These are phyloP conservation scores for Cyclargus thomasi DNA, from an alignment of 1,140 invertebrate genomes.

Conservation along the genomic window DNA sequence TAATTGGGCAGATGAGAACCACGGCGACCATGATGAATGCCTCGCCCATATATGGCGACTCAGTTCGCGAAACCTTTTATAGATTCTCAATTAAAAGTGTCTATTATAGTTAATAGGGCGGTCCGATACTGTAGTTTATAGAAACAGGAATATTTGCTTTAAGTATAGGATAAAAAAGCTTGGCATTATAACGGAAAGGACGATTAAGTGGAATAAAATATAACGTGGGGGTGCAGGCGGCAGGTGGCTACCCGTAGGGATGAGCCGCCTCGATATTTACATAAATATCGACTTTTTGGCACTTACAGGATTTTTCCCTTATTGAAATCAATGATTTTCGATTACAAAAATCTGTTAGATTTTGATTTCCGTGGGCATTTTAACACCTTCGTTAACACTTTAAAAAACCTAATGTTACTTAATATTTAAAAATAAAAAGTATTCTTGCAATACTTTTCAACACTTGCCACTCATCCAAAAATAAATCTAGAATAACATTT, in stretches of 20 bases:
- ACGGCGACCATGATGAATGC: slow-evolving; percentile 69
- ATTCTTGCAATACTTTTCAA: too few relatives aligned
- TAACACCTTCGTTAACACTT: too few relatives aligned
- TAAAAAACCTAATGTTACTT: too few relatives aligned
- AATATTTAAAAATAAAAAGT: too few relatives aligned
- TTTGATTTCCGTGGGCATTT: too few relatives aligned
- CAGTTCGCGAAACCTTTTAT: slow-evolving; percentile 72
- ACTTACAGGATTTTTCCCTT: too few relatives aligned
- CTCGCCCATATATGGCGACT: slow-evolving; percentile 59
- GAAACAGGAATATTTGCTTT: slow-evolving; percentile 73
- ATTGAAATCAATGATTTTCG: too few relatives aligned
- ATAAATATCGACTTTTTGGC: slow-evolving; percentile 1
- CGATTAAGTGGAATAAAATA: slow-evolving; percentile 75
- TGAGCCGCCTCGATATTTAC: slow-evolving; percentile 21
- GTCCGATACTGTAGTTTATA: slow-evolving; percentile 59
- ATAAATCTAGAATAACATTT: too few relatives aligned
- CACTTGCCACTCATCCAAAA: too few relatives aligned
- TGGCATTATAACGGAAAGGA: slow-evolving; percentile 72
- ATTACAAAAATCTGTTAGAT: too few relatives aligned
- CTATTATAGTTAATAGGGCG: slow-evolving; percentile 71
- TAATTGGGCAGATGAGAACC: slow-evolving; percentile 74
- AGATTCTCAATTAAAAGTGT: slow-evolving; percentile 75
- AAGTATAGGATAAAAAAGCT: slow-evolving; percentile 66
- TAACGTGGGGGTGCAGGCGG: slow-evolving; percentile 70
- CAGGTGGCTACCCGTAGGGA: slow-evolving; percentile 60